Percentiles rank a stretch among this genome's conserved stretches.
These are phyloP conservation scores for Enteromius unitaeniatus DNA, from an alignment of 2,797 vertebrate species.

Conservation along the genomic window DNA sequence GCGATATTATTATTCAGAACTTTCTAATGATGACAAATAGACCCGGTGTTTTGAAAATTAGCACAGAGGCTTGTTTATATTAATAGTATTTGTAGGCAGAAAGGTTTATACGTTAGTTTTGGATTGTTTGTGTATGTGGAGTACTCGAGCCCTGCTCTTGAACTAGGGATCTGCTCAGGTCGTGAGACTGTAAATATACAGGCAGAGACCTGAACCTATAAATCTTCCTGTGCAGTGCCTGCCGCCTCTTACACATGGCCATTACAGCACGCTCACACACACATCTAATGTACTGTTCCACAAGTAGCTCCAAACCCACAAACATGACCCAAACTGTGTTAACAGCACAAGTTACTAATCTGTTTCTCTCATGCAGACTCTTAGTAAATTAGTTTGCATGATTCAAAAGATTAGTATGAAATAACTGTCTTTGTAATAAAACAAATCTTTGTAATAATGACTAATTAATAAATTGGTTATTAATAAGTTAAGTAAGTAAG, in stretches of 20 bases:
- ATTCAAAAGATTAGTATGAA: neutral
- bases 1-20: neutral
- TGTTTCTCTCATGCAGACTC: neutral
- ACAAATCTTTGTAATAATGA: neutral
- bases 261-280: constrained; percentile 34
- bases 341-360: neutral
- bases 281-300: constrained; percentile 18
- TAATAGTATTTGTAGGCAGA: constrained; percentile 21
- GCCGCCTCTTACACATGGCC: constrained; percentile 59
- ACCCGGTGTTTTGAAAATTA: constrained; percentile 2
- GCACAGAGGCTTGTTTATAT: constrained; percentile 26
- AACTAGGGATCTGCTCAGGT: constrained; percentile 86
- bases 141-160: constrained; percentile 78
- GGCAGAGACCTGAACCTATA: constrained; percentile 84
- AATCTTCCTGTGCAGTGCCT: constrained; percentile 80
- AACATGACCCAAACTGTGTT: neutral
- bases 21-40: constrained; percentile 18
- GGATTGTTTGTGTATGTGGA: constrained; percentile 80
- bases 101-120: constrained; percentile 58
- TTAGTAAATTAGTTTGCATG: neutral
- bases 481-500: neutral
- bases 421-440: neutral
- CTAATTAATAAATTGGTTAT: neutral
- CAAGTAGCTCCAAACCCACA: constrained; percentile 1
- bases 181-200: constrained; percentile 99